Conservation (phyloP, 2,797 vertebrate species). For the Ptychobarbus kaznakovi region DNA sequence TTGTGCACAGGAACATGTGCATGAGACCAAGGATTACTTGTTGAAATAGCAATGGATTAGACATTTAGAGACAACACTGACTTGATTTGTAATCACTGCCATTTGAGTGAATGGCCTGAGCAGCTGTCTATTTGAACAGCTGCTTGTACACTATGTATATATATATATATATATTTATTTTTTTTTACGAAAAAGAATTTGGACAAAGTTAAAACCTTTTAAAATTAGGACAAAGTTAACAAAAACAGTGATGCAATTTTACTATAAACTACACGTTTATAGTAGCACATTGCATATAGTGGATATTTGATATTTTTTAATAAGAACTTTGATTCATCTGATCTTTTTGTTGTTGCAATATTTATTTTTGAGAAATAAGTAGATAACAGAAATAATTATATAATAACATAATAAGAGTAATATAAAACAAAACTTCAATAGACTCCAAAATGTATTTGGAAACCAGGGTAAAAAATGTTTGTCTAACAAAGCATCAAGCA, state of each 20-base stretch:
- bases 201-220: slow-evolving; percentile 64
- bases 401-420: not conserved
- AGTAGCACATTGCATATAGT: not conserved
- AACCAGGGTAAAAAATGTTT: not conserved
- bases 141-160: slow-evolving; percentile 66
- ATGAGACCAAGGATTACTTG: slow-evolving; percentile 71
- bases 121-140: slow-evolving; percentile 83
- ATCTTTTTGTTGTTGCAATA: no score
- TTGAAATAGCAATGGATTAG: slow-evolving; percentile 81
- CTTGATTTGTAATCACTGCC: slow-evolving; percentile 79
- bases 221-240: slow-evolving; percentile 58
- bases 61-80: slow-evolving; percentile 79
- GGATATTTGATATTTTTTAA: not conserved
- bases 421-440: not conserved
- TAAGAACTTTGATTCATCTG: not conserved
- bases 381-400: not conserved
- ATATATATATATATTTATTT: no score
- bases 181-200: slow-evolving; percentile 67
- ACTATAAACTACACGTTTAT: not conserved
- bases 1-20: slow-evolving; percentile 34
- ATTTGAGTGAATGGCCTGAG: slow-evolving; percentile 71
- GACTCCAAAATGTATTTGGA: not conserved
- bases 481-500: not conserved
- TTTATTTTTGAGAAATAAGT: no score
- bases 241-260: slow-evolving; percentile 52